These are phyloP conservation scores for Baccha elongata DNA, from an alignment of 2,888 invertebrate genomes.

Conservation along the genomic window DNA sequence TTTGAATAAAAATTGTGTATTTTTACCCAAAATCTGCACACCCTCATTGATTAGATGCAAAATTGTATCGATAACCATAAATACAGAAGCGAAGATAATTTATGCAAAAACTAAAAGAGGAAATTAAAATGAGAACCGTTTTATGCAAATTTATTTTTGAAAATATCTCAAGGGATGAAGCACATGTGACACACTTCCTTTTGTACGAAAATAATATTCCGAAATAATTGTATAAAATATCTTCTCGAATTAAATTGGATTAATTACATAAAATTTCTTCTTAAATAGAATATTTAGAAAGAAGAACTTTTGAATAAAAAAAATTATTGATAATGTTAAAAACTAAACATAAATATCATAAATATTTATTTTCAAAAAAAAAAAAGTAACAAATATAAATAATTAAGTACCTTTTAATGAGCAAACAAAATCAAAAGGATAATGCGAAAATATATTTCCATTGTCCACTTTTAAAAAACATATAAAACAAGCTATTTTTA, in stretches of 20 bases:
- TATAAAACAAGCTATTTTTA: conserved; percentile 55
- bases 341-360: conserved; percentile 36
- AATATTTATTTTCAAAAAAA: conserved; percentile 37
- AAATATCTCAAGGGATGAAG: conserved; percentile 34
- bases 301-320: conserved; percentile 19
- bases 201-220: conserved; percentile 25
- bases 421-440: conserved; percentile 81
- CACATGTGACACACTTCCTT: conserved; percentile 15
- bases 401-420: conserved; percentile 76
- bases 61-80: conserved; percentile 67
- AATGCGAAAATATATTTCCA: conserved; percentile 74
- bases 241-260: conserved; percentile 43
- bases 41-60: conserved; percentile 29
- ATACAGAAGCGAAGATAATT: conserved; percentile 49
- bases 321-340: conserved; percentile 24
- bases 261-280: conserved; percentile 36
- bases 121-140: conserved; percentile 52
- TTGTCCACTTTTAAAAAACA: conserved; percentile 60
- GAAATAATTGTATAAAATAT: not conserved
- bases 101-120: conserved; percentile 42
- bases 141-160: conserved; percentile 62
- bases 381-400: conserved; percentile 32
- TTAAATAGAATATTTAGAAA: conserved; percentile 35
- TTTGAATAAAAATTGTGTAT: conserved; percentile 43
- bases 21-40: not conserved